A percentile compares a stretch with the other conserved stretches of the same genome.
These are phyloP conservation scores for Arion vulgaris DNA, from an alignment of 1,140 invertebrate genomes.

Conservation along the genomic window DNA sequence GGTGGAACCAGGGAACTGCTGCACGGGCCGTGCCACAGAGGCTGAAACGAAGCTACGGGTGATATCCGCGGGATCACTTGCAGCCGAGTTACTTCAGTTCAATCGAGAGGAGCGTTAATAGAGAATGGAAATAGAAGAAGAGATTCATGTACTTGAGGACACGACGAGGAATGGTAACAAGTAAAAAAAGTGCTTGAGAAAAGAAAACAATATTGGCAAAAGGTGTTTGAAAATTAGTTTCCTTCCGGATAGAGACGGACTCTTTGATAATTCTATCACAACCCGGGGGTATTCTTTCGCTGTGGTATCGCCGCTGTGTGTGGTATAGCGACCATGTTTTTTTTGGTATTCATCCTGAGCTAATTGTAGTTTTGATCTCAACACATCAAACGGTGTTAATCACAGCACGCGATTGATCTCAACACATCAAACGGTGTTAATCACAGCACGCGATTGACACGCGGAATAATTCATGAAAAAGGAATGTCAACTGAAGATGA, in stretches of 20 bases:
- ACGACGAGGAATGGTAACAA: background rate
- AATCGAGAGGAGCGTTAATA: background rate
- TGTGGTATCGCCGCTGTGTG: background rate
- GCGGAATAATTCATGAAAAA: background rate
- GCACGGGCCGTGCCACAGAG: background rate
- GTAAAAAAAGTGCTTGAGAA: background rate
- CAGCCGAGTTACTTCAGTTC: background rate
- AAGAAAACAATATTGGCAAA: conserved; percentile 18
- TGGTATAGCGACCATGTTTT: background rate
- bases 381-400: background rate
- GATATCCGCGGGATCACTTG: background rate
- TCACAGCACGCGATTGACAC: background rate
- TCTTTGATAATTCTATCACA: background rate
- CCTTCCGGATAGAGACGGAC: background rate
- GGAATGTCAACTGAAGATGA: too few relatives aligned
- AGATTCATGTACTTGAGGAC: background rate
- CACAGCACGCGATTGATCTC: background rate
- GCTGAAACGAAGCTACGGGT: background rate
- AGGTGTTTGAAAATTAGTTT: conserved; percentile 13
- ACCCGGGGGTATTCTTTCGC: background rate
- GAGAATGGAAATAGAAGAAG: background rate
- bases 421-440: background rate
- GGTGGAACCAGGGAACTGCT: background rate
- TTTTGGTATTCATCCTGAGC: background rate
- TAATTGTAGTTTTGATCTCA: background rate